phyloP scores from a whole-genome alignment of 2,888 invertebrate species.

The Machimus atricapillus region DNA sequence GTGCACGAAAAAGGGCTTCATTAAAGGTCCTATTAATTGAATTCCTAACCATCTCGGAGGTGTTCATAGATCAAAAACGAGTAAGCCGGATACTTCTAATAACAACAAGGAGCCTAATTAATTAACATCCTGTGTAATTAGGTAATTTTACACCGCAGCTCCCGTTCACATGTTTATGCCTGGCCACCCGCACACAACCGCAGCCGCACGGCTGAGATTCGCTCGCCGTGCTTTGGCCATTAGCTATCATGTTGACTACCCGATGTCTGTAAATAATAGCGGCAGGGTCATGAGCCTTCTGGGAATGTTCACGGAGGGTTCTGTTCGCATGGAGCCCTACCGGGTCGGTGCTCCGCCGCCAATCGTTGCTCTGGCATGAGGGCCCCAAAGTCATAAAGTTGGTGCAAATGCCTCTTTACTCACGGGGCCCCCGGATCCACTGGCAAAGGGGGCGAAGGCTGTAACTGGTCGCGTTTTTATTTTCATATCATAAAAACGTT shows the following conservation, averaged over 20 bases:
- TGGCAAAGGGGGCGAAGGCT: background rate
- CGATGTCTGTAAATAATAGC: constrained; percentile 43
- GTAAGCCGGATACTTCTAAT: constrained; percentile 18
- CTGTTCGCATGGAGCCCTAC: background rate
- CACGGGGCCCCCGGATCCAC: background rate
- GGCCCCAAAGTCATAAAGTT: constrained; percentile 27
- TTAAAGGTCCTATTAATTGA: background rate
- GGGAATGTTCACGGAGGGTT: constrained; percentile 23
- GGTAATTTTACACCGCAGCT: constrained; percentile 48
- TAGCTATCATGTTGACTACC: constrained; percentile 35
- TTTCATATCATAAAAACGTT: constrained; percentile 33
- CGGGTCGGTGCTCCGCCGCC: constrained; percentile 2
- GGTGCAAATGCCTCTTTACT: constrained; percentile 28
- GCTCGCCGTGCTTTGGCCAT: constrained; percentile 9
- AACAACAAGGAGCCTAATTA: constrained; percentile 45
- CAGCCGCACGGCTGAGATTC: constrained; percentile 5
- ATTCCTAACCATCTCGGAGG: background rate
- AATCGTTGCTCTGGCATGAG: constrained; percentile 9
- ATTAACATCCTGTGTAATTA: constrained; percentile 45
- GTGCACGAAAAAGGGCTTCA: background rate
- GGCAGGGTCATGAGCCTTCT: constrained; percentile 44
- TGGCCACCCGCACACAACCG: background rate
- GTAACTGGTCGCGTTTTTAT: constrained; percentile 30
- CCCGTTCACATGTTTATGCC: constrained; percentile 42
- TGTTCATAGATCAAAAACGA: constrained; percentile 16